phyloP scores from a whole-genome alignment of 2,113 vertebrate genomes.

The Myotis lucifugus region DNA sequence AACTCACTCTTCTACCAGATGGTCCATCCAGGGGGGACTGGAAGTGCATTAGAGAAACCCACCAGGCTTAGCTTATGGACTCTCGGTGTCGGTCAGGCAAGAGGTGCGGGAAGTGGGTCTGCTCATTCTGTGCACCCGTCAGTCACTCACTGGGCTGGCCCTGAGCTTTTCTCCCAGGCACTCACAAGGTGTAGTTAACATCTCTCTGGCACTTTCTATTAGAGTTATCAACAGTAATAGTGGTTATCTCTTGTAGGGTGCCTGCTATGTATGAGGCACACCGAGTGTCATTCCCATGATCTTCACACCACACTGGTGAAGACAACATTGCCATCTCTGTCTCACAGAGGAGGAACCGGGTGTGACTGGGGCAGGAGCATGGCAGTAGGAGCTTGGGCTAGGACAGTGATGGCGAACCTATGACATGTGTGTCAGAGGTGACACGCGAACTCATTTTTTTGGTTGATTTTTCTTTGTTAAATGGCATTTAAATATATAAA shows the following conservation, averaged over 20 bases:
- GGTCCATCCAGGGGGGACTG: background rate
- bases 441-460: too few species aligned
- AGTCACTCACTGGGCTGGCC: background rate
- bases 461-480: too few species aligned
- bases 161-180: background rate
- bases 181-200: background rate
- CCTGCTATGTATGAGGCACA: background rate
- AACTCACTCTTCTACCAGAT: background rate
- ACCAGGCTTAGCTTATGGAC: background rate
- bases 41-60: background rate
- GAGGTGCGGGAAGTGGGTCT: background rate
- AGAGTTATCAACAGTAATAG: background rate
- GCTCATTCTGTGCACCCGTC: background rate
- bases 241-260: background rate
- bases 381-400: background rate
- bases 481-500: too few species aligned
- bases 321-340: background rate
- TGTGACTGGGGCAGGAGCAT: background rate
- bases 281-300: accelerated
- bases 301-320: background rate
- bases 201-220: background rate
- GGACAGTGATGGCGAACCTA: too few species aligned
- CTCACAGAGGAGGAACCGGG: background rate
- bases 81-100: background rate
- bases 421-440: too few species aligned